Percentiles rank a stretch among this genome's conserved stretches.
Conservation (phyloP, 2,797 vertebrate genomes). For the Carcharodon carcharias region DNA sequence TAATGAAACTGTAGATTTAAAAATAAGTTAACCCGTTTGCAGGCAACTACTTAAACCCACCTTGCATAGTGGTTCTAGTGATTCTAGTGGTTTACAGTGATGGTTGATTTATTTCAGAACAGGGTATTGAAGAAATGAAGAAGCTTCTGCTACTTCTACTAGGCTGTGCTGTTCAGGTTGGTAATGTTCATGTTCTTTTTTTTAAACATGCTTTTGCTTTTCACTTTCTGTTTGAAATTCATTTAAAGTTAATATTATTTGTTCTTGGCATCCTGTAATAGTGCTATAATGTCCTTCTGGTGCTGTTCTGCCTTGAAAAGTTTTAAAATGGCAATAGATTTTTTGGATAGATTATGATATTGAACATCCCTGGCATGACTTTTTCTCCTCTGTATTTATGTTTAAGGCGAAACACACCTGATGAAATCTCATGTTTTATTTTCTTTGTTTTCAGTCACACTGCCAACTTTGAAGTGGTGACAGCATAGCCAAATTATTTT, state of each 20-base stretch:
- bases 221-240: background rate
- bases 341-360: background rate
- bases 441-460: background rate
- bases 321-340: background rate
- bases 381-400: background rate
- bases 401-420: background rate
- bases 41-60: background rate
- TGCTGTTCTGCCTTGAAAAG: background rate
- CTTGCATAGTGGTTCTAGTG: background rate
- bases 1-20: background rate
- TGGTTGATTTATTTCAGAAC: slow-evolving; percentile 58
- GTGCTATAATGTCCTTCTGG: background rate
- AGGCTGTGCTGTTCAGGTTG: slow-evolving; percentile 93
- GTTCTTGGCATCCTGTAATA: background rate
- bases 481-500: background rate
- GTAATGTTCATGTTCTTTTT: slow-evolving; percentile 40
- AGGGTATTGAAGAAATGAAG: slow-evolving; percentile 85
- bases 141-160: slow-evolving; percentile 85
- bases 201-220: slow-evolving; percentile 12
- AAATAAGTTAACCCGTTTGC: background rate
- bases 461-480: background rate
- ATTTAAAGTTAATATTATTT: background rate
- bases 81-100: background rate
- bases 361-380: background rate
- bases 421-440: background rate